phyloP scores from a whole-genome alignment of 2,888 invertebrate genomes.

The Leistus spinibarbis region DNA sequence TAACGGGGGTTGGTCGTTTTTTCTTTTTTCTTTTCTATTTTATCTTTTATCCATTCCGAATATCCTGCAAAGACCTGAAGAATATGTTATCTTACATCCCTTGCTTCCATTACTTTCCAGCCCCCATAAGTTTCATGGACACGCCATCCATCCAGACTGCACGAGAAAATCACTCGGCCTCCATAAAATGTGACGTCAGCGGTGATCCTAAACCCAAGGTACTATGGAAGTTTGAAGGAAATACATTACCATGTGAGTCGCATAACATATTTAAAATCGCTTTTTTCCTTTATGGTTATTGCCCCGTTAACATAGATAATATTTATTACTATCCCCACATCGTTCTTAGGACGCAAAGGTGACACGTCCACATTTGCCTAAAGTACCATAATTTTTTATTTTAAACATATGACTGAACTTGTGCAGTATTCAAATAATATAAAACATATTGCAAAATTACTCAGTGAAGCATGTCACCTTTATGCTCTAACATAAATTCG shows the following conservation, averaged over 20 bases:
- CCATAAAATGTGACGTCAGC: slow-evolving; percentile 31
- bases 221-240: slow-evolving; percentile 35
- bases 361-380: too few species aligned
- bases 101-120: not conserved
- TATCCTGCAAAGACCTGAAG: not conserved
- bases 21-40: too few species aligned
- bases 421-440: too few species aligned
- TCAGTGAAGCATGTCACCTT: too few species aligned
- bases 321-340: not conserved
- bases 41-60: not conserved
- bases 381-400: too few species aligned
- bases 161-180: slow-evolving; percentile 23
- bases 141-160: slow-evolving; percentile 30
- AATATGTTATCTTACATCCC: not conserved
- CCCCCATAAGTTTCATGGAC: slow-evolving; percentile 31
- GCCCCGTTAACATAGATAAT: not conserved
- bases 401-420: too few species aligned
- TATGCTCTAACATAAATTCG: too few species aligned
- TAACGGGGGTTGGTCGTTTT: too few species aligned
- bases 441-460: too few species aligned
- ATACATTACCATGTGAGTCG: slow-evolving; percentile 26
- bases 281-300: not conserved
- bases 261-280: too few species aligned
- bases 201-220: slow-evolving; percentile 37
- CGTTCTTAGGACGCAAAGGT: too few species aligned